A percentile compares a stretch with the other conserved stretches of the same genome.
phyloP scores from a whole-genome alignment of 2,797 vertebrate genomes.

The Sus cebifrons region DNA sequence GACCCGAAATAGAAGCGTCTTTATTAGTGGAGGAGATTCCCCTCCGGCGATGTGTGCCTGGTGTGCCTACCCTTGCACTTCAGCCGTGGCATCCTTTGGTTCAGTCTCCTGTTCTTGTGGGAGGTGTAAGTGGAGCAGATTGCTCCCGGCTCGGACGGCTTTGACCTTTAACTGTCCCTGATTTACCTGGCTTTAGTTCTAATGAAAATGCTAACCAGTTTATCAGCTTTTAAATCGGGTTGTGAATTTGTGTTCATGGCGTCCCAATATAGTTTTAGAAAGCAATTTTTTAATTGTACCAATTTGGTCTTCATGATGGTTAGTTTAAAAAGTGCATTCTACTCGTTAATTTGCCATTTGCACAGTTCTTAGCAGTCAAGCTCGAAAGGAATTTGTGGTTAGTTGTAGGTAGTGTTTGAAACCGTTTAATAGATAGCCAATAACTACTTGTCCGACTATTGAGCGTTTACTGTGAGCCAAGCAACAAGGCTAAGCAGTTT shows the following conservation, averaged over 20 bases:
- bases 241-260: neutral
- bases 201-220: neutral
- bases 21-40: conserved; percentile 18
- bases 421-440: conserved; percentile 11
- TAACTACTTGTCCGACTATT: neutral
- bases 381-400: conserved; percentile 44
- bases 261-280: conserved; percentile 15
- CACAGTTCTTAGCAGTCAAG: neutral
- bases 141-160: neutral
- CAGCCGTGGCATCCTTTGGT: neutral
- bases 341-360: conserved; percentile 42
- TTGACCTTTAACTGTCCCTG: conserved; percentile 78
- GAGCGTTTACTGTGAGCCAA: conserved; percentile 6
- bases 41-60: neutral
- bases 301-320: conserved; percentile 32
- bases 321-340: conserved; percentile 69
- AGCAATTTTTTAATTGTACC: conserved; percentile 3
- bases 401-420: conserved; percentile 25
- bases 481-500: neutral
- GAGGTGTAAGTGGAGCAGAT: neutral
- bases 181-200: neutral
- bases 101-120: neutral
- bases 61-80: neutral
- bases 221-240: neutral
- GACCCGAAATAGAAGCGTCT: neutral